Percentiles rank a stretch among this genome's conserved stretches.
Evolutionary conservation across 2,797 vertebrate species (phyloP).

Genomic region (Fistularia commersonii): DNA sequence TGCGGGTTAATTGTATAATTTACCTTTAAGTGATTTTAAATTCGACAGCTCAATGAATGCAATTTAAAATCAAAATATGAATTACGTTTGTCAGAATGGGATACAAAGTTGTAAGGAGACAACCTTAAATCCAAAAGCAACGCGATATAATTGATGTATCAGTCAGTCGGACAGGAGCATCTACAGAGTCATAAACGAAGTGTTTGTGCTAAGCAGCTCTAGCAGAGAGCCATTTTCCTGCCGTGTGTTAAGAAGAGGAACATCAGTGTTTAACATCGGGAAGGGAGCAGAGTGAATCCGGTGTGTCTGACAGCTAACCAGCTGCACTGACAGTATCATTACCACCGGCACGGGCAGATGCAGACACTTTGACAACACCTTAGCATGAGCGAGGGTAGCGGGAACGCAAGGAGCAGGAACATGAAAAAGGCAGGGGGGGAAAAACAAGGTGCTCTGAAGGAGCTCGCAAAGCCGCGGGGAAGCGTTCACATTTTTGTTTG

Average conservation of each 20-base stretch:
- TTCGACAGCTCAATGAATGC: too few relatives aligned
- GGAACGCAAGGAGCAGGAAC: slow-evolving; percentile 22
- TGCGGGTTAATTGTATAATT: too few relatives aligned
- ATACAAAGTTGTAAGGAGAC: too few relatives aligned
- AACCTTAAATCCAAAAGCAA: too few relatives aligned
- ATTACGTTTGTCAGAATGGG: too few relatives aligned
- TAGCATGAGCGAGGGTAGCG: slow-evolving; percentile 31
- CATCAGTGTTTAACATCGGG: slow-evolving; percentile 72
- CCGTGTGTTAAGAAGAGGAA: slow-evolving; percentile 60
- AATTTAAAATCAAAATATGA: too few relatives aligned
- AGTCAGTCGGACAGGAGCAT: slow-evolving; percentile 29
- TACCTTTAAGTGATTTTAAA: too few relatives aligned
- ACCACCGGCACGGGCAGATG: slow-evolving; percentile 56
- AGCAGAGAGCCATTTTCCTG: slow-evolving; percentile 50
- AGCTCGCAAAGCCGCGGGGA: not conserved
- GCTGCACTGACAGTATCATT: slow-evolving; percentile 73
- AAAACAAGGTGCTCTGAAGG: slow-evolving; percentile 5
- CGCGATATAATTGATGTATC: too few relatives aligned
- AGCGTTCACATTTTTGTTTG: slow-evolving; percentile 21
- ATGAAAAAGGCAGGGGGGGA: slow-evolving; percentile 11
- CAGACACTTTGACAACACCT: slow-evolving; percentile 62
- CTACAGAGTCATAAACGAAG: slow-evolving; percentile 8
- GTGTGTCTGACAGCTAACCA: slow-evolving; percentile 68
- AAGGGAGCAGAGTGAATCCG: slow-evolving; percentile 62
- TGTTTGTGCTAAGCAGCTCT: slow-evolving; percentile 56